These are phyloP conservation scores for Cromileptes altivelis DNA, from an alignment of 2,113 vertebrate genomes.

Conservation along the genomic window DNA sequence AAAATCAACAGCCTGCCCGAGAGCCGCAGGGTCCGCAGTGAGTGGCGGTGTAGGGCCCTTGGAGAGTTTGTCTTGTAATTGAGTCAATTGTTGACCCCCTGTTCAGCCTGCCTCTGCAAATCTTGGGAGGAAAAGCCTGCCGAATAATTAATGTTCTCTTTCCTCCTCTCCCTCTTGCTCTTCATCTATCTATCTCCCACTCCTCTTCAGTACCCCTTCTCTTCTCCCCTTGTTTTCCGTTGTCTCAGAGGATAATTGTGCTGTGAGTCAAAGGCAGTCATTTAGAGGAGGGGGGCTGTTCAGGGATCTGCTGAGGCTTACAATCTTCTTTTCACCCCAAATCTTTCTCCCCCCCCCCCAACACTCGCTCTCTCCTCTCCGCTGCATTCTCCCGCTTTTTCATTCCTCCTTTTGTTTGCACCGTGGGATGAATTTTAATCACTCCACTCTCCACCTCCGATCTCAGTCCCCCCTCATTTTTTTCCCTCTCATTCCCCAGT, in stretches of 20 bases:
- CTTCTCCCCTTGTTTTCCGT: slow-evolving; percentile 58
- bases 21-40: slow-evolving; percentile 78
- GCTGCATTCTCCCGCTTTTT: slow-evolving; percentile 77
- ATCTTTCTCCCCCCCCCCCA: slow-evolving; percentile 69
- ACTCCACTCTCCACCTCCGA: slow-evolving; percentile 72
- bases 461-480: slow-evolving; percentile 41
- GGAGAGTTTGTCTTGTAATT: slow-evolving; percentile 91
- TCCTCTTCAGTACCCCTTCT: slow-evolving; percentile 55
- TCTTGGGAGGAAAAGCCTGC: slow-evolving; percentile 71
- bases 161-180: slow-evolving; percentile 60
- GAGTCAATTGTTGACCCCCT: slow-evolving; percentile 90
- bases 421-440: slow-evolving; percentile 89
- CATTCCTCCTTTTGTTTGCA: slow-evolving; percentile 86
- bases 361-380: slow-evolving; percentile 69
- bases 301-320: slow-evolving; percentile 81
- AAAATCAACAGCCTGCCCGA: slow-evolving; percentile 80
- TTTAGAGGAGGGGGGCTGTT: slow-evolving; percentile 69
- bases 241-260: slow-evolving; percentile 83
- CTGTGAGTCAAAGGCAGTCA: slow-evolving; percentile 82
- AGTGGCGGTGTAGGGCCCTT: slow-evolving; percentile 86
- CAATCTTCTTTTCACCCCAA: slow-evolving; percentile 84
- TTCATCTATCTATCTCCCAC: slow-evolving; percentile 73
- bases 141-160: slow-evolving; percentile 82
- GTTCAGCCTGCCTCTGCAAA: slow-evolving; percentile 81
- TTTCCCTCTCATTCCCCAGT: slow-evolving; percentile 16